Percentiles rank a stretch among this genome's conserved stretches.
These are phyloP conservation scores for Micronisus gabar DNA, from an alignment of 2,113 vertebrate genomes.

Conservation along the genomic window DNA sequence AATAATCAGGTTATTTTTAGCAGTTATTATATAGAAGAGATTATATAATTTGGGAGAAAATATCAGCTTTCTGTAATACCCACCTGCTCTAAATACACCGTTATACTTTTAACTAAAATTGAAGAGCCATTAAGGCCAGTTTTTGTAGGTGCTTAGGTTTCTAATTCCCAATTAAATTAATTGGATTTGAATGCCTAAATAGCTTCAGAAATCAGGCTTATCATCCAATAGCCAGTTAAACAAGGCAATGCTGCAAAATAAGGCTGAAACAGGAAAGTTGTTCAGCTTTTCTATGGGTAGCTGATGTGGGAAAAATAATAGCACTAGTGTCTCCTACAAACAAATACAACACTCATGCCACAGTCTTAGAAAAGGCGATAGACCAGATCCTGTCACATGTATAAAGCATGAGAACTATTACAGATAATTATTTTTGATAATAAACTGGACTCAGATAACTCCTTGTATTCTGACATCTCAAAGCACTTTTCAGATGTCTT, in stretches of 20 bases:
- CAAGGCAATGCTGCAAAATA: neutral
- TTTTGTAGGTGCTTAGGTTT: slow-evolving; percentile 18
- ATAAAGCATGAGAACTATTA: rapidly evolving
- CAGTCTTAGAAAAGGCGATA: neutral
- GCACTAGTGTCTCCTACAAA: neutral
- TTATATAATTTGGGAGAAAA: neutral
- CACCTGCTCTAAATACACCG: slow-evolving; percentile 21
- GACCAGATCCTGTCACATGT: neutral
- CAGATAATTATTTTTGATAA: neutral
- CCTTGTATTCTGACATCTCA: neutral
- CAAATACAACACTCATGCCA: neutral
- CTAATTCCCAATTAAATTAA: slow-evolving; percentile 52
- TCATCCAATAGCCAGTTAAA: neutral
- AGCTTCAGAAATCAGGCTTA: neutral
- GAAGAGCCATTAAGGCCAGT: neutral
- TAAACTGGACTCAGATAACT: neutral
- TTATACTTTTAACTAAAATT: slow-evolving; percentile 29
- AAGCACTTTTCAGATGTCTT: neutral
- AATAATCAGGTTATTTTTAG: slow-evolving; percentile 5
- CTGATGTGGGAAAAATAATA: neutral
- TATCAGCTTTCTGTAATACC: neutral
- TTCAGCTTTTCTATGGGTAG: neutral
- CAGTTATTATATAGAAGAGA: neutral
- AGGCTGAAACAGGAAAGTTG: neutral
- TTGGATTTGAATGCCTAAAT: slow-evolving; percentile 36